These are phyloP conservation scores for Aphelocoma californica DNA, from an alignment of 2,797 vertebrate species.

Conservation along the genomic window DNA sequence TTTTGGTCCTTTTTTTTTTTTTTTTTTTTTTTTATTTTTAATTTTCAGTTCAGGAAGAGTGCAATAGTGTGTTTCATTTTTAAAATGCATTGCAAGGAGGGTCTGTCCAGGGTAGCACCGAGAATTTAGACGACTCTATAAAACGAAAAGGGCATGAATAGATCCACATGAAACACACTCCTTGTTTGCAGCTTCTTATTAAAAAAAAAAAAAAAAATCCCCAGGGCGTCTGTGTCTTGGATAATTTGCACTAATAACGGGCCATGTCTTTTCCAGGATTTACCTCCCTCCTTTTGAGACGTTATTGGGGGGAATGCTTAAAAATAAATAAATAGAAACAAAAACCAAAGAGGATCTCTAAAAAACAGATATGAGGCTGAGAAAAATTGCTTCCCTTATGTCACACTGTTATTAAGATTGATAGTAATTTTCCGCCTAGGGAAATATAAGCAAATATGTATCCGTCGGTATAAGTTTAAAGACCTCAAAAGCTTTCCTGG, in stretches of 20 bases:
- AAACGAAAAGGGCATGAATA: background rate
- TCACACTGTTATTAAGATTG: background rate
- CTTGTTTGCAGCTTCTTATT: background rate
- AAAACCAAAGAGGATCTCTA: background rate
- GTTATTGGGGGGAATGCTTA: background rate
- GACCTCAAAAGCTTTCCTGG: background rate
- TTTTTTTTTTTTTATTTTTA: too few species aligned
- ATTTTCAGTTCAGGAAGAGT: background rate
- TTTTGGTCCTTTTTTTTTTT: too few species aligned
- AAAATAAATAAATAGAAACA: background rate
- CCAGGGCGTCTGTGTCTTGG: background rate
- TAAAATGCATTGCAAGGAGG: background rate
- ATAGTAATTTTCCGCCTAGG: background rate
- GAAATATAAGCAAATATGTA: constrained; percentile 28
- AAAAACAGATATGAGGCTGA: background rate
- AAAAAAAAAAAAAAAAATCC: background rate
- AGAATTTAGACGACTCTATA: background rate
- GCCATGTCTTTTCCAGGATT: background rate
- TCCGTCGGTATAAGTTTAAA: background rate
- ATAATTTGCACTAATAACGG: background rate
- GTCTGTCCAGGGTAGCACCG: background rate
- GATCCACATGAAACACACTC: background rate
- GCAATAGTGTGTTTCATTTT: background rate
- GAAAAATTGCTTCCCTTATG: background rate
- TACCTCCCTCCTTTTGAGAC: background rate